Base-by-base conservation (phyloP, 1,140 invertebrate species). In the Drosophila nannoptera region DNA sequence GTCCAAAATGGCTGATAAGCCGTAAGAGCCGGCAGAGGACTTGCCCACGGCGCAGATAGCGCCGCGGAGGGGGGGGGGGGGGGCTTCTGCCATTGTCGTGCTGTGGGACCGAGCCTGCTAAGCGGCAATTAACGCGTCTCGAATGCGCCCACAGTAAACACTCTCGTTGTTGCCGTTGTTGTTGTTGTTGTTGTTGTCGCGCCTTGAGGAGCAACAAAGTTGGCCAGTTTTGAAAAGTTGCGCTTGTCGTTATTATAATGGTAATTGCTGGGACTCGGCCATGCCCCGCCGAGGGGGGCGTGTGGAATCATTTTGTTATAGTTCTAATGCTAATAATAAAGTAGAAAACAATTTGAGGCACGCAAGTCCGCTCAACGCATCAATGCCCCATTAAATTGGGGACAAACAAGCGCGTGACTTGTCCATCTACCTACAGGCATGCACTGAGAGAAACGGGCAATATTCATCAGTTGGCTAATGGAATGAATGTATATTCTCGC, bases 1-100 rank as follows among this genome's bases (percentile, higher is more conserved):
- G 65, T 66, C 77, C 77, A 86, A 84, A 84, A 84, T 84, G 80
- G 81, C 80, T 84, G 80, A 84, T 84, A 84, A 84, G 74, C 56
- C 46, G 9, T 31, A 22, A 35, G 43, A 50, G 33, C 49, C 36
- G 49, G 36, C 4, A 33, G 35, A 69, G 48, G 48, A 75, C 58
- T 35, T 66, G 32, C 32, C 16, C 9, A 48, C 29, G 29, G 7
- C 32, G 36, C 16, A 32, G 67, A 33, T 43, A 52, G 48, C 9
- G 40, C 9, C n/a, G 14, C 14, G 4, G 3, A 35, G 46, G n/a
- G 14, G 5, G 5, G 22, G 7, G 12, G 4, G 16, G 29, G 16
- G 36, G 42, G 55, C 7, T 45, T 22, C 55, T 35, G 54, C 11
- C 46, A 31, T 43, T 43, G 48, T 62, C 48, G 59, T 14, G 12